These are phyloP conservation scores for Cephus runcator DNA, from an alignment of 2,888 invertebrate genomes.

Conservation along the genomic window DNA sequence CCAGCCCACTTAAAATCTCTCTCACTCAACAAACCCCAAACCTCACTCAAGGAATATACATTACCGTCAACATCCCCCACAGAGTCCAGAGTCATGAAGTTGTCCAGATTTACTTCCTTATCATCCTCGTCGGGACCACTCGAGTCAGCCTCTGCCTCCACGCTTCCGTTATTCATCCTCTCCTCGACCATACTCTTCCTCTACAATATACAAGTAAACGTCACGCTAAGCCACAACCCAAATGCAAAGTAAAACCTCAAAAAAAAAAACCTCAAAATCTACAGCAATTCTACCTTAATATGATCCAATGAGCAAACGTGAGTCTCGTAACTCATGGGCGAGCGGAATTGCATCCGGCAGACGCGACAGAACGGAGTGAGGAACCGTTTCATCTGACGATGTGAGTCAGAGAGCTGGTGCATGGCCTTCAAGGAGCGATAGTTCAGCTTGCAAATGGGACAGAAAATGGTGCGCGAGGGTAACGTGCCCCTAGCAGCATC, in stretches of 20 bases:
- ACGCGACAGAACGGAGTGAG: constrained; percentile 84
- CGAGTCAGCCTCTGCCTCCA: constrained; percentile 67
- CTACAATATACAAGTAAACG: constrained; percentile 56
- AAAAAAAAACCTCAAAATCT: background rate
- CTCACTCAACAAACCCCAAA: background rate
- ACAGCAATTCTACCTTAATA: constrained; percentile 72
- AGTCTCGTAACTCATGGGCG: constrained; percentile 86
- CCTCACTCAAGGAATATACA: background rate
- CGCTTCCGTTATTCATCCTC: constrained; percentile 65
- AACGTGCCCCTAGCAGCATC: constrained; percentile 72
- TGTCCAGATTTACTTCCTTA: constrained; percentile 82
- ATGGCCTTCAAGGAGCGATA: constrained; percentile 80
- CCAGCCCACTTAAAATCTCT: constrained; percentile 24
- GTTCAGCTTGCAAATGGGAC: constrained; percentile 80
- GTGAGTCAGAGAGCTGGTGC: constrained; percentile 83
- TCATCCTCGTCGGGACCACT: constrained; percentile 75
- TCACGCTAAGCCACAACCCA: background rate
- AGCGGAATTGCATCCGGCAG: constrained; percentile 81
- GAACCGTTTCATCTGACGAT: constrained; percentile 87
- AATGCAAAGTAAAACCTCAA: background rate
- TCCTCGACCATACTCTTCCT: constrained; percentile 69
- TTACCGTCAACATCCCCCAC: constrained; percentile 86
- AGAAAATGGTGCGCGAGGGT: constrained; percentile 75
- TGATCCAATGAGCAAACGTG: constrained; percentile 86
- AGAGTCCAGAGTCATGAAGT: constrained; percentile 89